Evolutionary conservation across 2,888 invertebrate species (phyloP).

Genomic region (Dermolepida albohirtum): DNA sequence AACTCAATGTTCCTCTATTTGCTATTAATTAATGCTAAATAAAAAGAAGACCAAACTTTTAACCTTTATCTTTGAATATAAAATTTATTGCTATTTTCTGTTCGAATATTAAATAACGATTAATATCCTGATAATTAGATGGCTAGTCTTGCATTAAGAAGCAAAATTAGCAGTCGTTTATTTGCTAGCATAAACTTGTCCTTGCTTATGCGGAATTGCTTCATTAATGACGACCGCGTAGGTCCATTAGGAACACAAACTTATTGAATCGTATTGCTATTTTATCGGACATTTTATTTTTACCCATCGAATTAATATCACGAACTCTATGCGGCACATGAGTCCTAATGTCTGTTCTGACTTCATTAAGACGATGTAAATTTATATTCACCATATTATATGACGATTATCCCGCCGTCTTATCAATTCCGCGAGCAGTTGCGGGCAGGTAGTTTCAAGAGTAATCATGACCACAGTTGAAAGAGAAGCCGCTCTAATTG

Average conservation of each 20-base stretch:
- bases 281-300: conserved; percentile 12
- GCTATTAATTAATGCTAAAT: too few species aligned
- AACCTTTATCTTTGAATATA: too few species aligned
- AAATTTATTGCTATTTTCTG: too few species aligned
- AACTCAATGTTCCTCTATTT: too few species aligned
- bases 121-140: too few species aligned
- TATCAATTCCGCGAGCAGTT: conserved; percentile 13
- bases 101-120: too few species aligned
- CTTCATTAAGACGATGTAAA: conserved; percentile 31
- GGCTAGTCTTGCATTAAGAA: too few species aligned
- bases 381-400: conserved; percentile 12
- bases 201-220: conserved; percentile 10
- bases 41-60: too few species aligned
- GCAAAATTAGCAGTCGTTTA: too few species aligned
- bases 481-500: conserved; percentile 34
- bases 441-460: conserved; percentile 3
- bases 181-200: too few species aligned
- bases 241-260: conserved; percentile 25
- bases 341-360: conserved; percentile 18
- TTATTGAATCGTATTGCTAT: conserved; percentile 15
- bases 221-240: conserved; percentile 30
- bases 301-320: conserved; percentile 30
- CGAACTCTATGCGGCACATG: conserved; percentile 11
- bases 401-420: conserved; percentile 22
- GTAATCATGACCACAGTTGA: conserved; percentile 23